Base-by-base conservation (phyloP, 1,140 invertebrate species). In the Sminthurinus signatus region DNA sequence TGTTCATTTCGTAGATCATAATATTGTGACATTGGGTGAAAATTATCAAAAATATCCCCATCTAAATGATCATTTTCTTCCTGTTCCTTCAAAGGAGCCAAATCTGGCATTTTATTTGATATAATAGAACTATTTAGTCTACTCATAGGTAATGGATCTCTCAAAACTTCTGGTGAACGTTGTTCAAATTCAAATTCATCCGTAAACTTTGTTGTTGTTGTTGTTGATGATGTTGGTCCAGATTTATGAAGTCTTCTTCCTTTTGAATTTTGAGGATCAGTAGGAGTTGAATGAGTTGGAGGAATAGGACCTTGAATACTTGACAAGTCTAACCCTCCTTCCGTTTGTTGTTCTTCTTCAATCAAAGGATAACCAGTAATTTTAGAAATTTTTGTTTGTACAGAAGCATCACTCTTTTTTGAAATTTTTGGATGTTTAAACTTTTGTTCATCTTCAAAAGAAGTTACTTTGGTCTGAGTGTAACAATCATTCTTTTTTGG, bases 201-300 rank as follows among this genome's bases (percentile, higher is more conserved):
- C 4, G 50, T 14, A 52, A 27, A 27, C 12, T 17, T 15, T 23
- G 25, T 31, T n/a, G n/a, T n/a, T n/a, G n/a, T n/a, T n/a, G n/a
- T n/a, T n/a, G n/a, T n/a, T n/a, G n/a, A n/a, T n/a, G n/a, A n/a
- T n/a, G n/a, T n/a, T n/a, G n/a, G n/a, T 27, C 8, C 50, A 17
- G 25, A 15, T 28, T 52, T 25, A 19, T n/a, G 17, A 10, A 5
- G 5, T 19, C 4, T n/a, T 19, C 5, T 10, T 5, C 5, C 44
- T 48, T 19, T 48, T 5, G 8, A 4, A 48, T 5, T 19, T 8
- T 5, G 4, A 23, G 8, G 10, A 19, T 62, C 60, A 39, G 62
- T 67, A 15, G 66, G 66, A 36, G 66, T 68, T n/a, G 66, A 68
- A 50, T 64, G 62, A n/a, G 55, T 63, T 14, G 51, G 36, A 14